Base-by-base conservation (phyloP, 2,888 invertebrate genomes). In the Galerucella calmariensis region DNA sequence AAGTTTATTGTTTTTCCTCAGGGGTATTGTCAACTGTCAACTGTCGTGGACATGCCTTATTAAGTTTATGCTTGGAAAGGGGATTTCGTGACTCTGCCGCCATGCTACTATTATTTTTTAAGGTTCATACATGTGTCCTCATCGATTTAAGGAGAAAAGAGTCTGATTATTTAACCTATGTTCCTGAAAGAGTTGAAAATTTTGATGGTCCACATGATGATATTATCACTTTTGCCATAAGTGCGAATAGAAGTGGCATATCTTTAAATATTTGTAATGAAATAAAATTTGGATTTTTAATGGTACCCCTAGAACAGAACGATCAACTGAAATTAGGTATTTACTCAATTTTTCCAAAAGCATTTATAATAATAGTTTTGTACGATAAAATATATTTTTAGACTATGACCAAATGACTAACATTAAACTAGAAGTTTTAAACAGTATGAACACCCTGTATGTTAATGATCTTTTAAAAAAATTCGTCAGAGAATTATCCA, bases 171-270 rank as follows among this genome's bases (percentile, higher is more conserved):
- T 88, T 99, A 9, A 94, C 96, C 0, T 99, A 97, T 56, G 89
- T 92, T 75, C 90, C 92, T 0, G 86, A 89, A 2, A 92, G 92
- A 68, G 82, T 93, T 0, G 82, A 83, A 3, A 84, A 88, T n/a
- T 95, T 94, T 81, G 86, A 91, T 69, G 96, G 97, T 0, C 88
- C 91, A 1, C 78, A 80, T 20, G 98, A 99, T 88, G 98, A 99
- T 85, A 96, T 98, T 67, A 97, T 98, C 78, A 91, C 94, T 0
- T 97, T 99, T 88, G 97, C 98, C 4, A 86, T 94, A 11, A 94
- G 94, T 63, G 96, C 97, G 0, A 93, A 92, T 83, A 89, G 88
- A 75, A 90, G 92, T 77, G 91, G 88, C 70, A 87, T 94, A 67
- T 88, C 91, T 6, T 88, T 96, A 86, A 89, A 92, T 84, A 86